Base-by-base conservation (phyloP, 2,797 vertebrate species). In the Simalia tracyae region DNA sequence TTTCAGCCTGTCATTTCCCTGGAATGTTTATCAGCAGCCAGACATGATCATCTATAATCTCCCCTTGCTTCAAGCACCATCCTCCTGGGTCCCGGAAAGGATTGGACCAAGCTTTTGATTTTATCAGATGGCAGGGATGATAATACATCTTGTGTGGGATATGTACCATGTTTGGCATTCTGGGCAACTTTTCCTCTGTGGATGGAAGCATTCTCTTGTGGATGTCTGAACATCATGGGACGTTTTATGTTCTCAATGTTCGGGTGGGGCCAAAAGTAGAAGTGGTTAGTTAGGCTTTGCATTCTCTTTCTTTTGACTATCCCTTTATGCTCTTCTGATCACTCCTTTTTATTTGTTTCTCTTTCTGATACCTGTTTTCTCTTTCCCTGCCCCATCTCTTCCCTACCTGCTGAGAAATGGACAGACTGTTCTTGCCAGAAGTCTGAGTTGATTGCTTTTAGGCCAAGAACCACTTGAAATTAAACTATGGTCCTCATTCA, bases 61-160 rank as follows among this genome's bases (percentile, higher is more conserved):
- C 59, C 91, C 28, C 10, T 31, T 87, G 57, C 24, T 91, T 68
- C 36, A 59, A 36, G 89, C 61, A 59, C 10, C 90, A n/a, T 87
- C 85, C 84, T 61, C 81, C 3, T 42, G 68, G 46, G 11, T 60
- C 54, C 0, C 54, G 56, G 15, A 19, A 46, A 56, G 61, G 92
- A 60, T 0, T 0, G 1, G 56, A n/a, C 1, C 64, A 42, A 19
- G 19, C 60, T 2, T 10, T n/a, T 42, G 6, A 7, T n/a, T 60
- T 59, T 59, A 59, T 54, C 22, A 42, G 10, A 28, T 84, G 87
- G 0, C 36, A 42, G 36, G 14, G 12, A 17, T 72, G 87, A 0
- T 66, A 63, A 57, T 85, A 57, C 14, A 17, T 0, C 0, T 36
- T 3, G 0, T 68, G 8, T 68, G 36, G 50, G 31, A 76, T 76